A percentile compares a stretch with the other conserved stretches of the same genome.
Evolutionary conservation across 1,140 invertebrate species (phyloP).

Genomic region (Brachionus plicatilis): DNA sequence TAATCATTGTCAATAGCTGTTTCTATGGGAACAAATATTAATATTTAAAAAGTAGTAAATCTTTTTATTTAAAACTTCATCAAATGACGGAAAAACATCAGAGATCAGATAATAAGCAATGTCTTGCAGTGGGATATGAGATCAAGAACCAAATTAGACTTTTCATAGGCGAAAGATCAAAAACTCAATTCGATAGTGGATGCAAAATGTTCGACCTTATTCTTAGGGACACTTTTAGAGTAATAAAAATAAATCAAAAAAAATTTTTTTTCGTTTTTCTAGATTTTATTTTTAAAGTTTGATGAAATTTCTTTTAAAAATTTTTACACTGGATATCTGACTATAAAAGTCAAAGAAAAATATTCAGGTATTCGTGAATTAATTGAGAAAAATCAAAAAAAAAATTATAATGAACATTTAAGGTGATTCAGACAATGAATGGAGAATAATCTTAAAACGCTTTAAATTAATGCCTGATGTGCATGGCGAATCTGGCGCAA

Average conservation of each 20-base stretch:
- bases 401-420: background rate
- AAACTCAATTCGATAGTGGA: slow-evolving; percentile 21
- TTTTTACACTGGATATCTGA: slow-evolving; percentile 23
- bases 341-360: slow-evolving; percentile 17
- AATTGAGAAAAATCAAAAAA: background rate
- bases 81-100: background rate
- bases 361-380: background rate
- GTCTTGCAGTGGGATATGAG: background rate
- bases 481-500: slow-evolving; percentile 25
- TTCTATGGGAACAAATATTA: background rate
- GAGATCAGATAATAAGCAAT: background rate
- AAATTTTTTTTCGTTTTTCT: background rate
- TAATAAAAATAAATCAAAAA: background rate
- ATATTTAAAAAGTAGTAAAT: background rate
- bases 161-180: slow-evolving; percentile 12
- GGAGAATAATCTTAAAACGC: background rate
- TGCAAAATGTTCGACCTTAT: slow-evolving; percentile 17
- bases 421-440: background rate
- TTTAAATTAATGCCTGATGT: slow-evolving; percentile 21
- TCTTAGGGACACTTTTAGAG: background rate
- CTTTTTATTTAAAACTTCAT: background rate
- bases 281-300: slow-evolving; percentile 22
- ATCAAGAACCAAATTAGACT: background rate
- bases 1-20: background rate
- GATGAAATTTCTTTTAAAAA: slow-evolving; percentile 13